Evolutionary conservation across 2,113 vertebrate genomes (phyloP).

Genomic region (Cacatua alba): DNA sequence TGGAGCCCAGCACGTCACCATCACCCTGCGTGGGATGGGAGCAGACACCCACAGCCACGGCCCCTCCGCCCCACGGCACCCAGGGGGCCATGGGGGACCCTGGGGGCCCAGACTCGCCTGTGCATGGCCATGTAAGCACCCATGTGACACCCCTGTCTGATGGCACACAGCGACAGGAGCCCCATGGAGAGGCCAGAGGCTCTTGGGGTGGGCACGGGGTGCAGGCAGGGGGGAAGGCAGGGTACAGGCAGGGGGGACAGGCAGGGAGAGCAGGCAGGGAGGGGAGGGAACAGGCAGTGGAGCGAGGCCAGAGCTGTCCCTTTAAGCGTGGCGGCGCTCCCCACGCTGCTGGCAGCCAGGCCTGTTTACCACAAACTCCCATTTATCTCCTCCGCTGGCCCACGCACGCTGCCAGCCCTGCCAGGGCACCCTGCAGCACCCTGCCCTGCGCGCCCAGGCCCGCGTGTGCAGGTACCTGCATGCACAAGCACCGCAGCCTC

Average conservation of each 20-base stretch:
- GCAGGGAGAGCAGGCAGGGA: not conserved
- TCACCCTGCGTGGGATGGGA: not conserved
- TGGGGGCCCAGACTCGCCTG: not conserved
- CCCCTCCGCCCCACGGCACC: not conserved
- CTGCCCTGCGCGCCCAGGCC: not conserved
- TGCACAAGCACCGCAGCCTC: not conserved
- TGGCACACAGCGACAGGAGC: accelerated
- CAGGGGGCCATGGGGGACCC: not conserved
- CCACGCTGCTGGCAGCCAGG: constrained; percentile 29
- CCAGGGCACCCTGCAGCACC: constrained; percentile 15
- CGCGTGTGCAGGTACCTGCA: not conserved
- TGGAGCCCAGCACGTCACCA: accelerated
- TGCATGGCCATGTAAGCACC: accelerated
- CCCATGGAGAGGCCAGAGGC: not conserved
- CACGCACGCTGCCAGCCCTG: constrained; percentile 25
- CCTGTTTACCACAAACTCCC: constrained; percentile 50
- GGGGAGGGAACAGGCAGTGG: not conserved
- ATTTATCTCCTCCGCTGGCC: constrained; percentile 34
- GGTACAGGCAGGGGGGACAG: not conserved
- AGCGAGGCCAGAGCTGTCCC: constrained; percentile 23
- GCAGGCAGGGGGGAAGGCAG: not conserved
- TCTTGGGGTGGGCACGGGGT: not conserved
- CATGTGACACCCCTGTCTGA: accelerated
- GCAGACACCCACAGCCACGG: not conserved
- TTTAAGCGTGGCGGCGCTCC: constrained; percentile 5